Conservation (phyloP, 2,888 invertebrate species). For the Drosophila sordidapex region DNA sequence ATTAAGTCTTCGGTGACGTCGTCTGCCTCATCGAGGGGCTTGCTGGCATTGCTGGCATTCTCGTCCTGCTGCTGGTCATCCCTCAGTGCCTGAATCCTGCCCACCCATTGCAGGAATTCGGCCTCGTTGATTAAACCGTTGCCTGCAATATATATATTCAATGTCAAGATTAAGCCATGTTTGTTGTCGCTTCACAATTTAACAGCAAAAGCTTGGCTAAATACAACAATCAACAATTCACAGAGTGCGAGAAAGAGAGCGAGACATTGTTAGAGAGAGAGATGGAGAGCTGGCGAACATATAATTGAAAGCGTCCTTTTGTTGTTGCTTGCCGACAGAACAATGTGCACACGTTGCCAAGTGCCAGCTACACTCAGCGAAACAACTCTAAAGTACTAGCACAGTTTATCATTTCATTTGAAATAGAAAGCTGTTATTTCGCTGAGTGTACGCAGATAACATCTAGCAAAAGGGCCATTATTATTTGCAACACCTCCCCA, state of each 20-base stretch:
- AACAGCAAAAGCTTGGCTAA: conserved; percentile 27
- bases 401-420: background rate
- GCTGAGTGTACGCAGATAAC: conserved; percentile 39
- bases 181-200: conserved; percentile 16
- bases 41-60: conserved; percentile 81
- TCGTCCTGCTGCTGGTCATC: conserved; percentile 85
- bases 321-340: conserved; percentile 41
- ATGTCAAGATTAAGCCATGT: conserved; percentile 22
- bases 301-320: conserved; percentile 48
- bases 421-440: background rate
- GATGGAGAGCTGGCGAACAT: background rate
- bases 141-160: conserved; percentile 85
- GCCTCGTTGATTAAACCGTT: conserved; percentile 91
- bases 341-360: conserved; percentile 48
- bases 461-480: conserved; percentile 47
- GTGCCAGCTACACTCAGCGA: conserved; percentile 32
- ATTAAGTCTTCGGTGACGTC: conserved; percentile 91
- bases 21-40: conserved; percentile 86
- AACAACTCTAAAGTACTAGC: background rate
- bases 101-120: conserved; percentile 92
- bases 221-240: conserved; percentile 33
- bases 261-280: background rate
- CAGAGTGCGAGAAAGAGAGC: background rate
- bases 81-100: conserved; percentile 89
- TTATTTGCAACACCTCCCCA: conserved; percentile 23